Evolutionary conservation across 2,888 invertebrate species (phyloP).

Genomic region (Drosophila aldrichi): DNA sequence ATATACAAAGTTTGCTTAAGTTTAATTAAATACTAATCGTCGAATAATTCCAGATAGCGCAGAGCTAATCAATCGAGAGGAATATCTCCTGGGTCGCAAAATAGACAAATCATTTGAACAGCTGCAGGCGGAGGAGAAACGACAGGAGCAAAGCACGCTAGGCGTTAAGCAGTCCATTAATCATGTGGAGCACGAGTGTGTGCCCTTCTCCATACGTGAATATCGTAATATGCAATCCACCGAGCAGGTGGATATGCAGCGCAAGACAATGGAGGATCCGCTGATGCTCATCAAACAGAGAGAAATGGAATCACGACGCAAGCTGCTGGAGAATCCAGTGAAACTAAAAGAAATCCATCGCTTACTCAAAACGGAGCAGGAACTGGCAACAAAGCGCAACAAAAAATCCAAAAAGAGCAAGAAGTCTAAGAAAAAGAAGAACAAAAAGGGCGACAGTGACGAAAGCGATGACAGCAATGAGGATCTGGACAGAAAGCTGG

Average conservation of each 20-base stretch:
- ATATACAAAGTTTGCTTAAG: slow-evolving; percentile 21
- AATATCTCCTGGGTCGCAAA: slow-evolving; percentile 92
- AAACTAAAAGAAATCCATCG: slow-evolving; percentile 94
- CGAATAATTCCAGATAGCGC: slow-evolving; percentile 63
- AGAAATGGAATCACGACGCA: slow-evolving; percentile 94
- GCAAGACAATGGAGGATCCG: slow-evolving; percentile 97
- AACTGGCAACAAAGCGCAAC: slow-evolving; percentile 57
- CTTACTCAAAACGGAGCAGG: slow-evolving; percentile 88
- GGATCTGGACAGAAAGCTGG: slow-evolving; percentile 89
- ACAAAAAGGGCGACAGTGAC: slow-evolving; percentile 84
- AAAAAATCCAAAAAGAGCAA: slow-evolving; percentile 67
- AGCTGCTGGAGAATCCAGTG: slow-evolving; percentile 95
- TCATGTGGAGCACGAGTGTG: slow-evolving; percentile 90
- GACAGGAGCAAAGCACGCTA: slow-evolving; percentile 69
- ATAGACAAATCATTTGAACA: slow-evolving; percentile 91
- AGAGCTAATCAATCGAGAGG: slow-evolving; percentile 89
- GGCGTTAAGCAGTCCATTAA: slow-evolving; percentile 87
- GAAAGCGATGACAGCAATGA: slow-evolving; percentile 64
- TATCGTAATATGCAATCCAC: slow-evolving; percentile 86
- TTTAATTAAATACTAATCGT: background rate
- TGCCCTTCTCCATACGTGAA: slow-evolving; percentile 90
- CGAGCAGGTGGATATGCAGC: slow-evolving; percentile 93
- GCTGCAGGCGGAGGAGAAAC: slow-evolving; percentile 87
- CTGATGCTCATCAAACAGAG: slow-evolving; percentile 94
- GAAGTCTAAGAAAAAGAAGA: slow-evolving; percentile 76